phyloP scores from a whole-genome alignment of 2,888 invertebrate genomes.

The Andrena praecox region DNA sequence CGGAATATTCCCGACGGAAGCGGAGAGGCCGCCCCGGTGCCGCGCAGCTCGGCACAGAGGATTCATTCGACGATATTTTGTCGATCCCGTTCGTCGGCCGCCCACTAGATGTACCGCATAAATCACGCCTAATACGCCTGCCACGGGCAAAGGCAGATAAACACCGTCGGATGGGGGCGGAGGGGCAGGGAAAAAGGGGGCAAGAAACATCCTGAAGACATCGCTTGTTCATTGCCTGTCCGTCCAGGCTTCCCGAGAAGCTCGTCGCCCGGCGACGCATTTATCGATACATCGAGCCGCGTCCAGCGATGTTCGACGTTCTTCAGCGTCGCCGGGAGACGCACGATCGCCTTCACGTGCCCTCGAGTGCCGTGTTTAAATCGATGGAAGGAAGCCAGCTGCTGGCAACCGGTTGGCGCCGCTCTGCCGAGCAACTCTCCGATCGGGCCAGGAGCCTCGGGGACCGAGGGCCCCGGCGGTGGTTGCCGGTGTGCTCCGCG shows the following conservation, averaged over 20 bases:
- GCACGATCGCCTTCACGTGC: conserved; percentile 38
- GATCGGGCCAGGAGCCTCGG: conserved; percentile 24
- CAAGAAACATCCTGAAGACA: conserved; percentile 29
- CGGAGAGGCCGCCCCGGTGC: neutral
- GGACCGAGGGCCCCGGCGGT: conserved; percentile 33
- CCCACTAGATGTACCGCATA: conserved; percentile 36
- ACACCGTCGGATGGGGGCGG: neutral
- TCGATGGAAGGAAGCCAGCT: conserved; percentile 59
- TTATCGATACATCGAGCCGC: conserved; percentile 48
- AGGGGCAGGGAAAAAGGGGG: conserved; percentile 1
- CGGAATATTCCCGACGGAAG: neutral
- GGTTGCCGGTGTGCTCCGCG: conserved; percentile 33
- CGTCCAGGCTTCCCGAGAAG: conserved; percentile 26
- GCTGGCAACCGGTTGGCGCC: conserved; percentile 62
- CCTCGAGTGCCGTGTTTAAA: conserved; percentile 35
- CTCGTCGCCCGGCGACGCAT: conserved; percentile 29
- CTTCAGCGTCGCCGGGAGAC: conserved; percentile 41
- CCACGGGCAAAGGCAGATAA: conserved; percentile 29
- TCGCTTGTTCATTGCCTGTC: conserved; percentile 32
- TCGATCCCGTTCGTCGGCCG: conserved; percentile 13
- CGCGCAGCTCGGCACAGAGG: conserved; percentile 1
- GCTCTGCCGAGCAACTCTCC: conserved; percentile 45
- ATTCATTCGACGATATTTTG: conserved; percentile 35
- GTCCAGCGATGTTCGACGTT: conserved; percentile 38
- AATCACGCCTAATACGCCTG: conserved; percentile 45